Base-by-base conservation (phyloP, 2,888 invertebrate genomes). In the Eristalis intricaria region DNA sequence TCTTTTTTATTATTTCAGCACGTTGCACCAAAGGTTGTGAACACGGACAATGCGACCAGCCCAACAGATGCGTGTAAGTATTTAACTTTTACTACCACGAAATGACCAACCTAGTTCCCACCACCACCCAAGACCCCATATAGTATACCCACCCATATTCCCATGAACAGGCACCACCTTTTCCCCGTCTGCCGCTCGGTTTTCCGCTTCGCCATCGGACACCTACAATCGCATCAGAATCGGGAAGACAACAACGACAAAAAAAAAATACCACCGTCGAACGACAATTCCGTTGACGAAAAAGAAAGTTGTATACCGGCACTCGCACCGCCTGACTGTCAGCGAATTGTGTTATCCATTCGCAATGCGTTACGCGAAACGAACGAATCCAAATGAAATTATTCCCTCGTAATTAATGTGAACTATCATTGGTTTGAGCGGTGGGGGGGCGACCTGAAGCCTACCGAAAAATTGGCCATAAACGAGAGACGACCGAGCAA, bases 41-140 rank as follows among this genome's bases (percentile, higher is more conserved):
- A 92, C 97, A 98, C 94, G 99, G 99, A 92, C 96, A 96, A 94
- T 99, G 99, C 95, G 95, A 95, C 92, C 95, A 95, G 93, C 99
- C 99, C 92, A 97, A 97, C 95, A 97, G 98, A 94, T 99, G 99
- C 98, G 95, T 95, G 98, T 98, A 95, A 98, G 98, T 98, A 92
- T 89, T 89, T 84, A 83, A 82, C 78, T 73, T 80, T 81, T 75
- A 75, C 79, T 84, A 88, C 77, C 80, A 80, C 71, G 76, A 88
- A 88, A 29, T 86, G 85, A 79, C 82, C 78, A 80, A 81, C 82
- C 89, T 78, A 84, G 80, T 84, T 77, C 81, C 76, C 79, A 86
- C 60, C 78, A 66, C 66, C 50, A 19, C 65, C 69, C 38, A 38
- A 38, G 38, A 63, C 50, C 69, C 15, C 61, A 38, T 63, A 40